These are phyloP conservation scores for Atractosteus spatula DNA, from an alignment of 2,113 vertebrate species.

Conservation along the genomic window DNA sequence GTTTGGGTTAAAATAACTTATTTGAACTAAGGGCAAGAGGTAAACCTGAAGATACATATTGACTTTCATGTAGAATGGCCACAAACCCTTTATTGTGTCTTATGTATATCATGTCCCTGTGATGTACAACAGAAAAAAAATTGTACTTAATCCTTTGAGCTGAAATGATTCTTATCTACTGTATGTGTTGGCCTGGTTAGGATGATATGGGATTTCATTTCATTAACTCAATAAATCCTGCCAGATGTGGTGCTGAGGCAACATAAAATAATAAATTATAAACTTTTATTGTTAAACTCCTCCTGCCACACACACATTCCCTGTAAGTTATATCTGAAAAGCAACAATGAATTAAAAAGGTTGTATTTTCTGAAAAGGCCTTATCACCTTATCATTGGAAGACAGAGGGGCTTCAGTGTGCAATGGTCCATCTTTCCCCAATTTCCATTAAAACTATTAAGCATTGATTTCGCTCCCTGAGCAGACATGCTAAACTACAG, in stretches of 20 bases:
- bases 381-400: constrained; percentile 40
- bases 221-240: background rate
- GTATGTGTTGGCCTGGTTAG: background rate
- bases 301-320: background rate
- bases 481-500: constrained; percentile 24
- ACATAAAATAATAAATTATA: background rate
- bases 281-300: constrained; percentile 17
- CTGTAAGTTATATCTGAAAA: background rate
- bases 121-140: background rate
- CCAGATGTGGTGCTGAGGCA: background rate
- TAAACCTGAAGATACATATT: too few relatives aligned
- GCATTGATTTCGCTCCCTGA: constrained; percentile 20
- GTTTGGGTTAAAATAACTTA: too few relatives aligned
- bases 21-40: too few relatives aligned
- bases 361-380: constrained; percentile 15
- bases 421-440: constrained; percentile 15
- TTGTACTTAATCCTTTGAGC: background rate
- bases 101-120: background rate
- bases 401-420: background rate
- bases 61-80: background rate
- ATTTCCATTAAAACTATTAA: constrained; percentile 35
- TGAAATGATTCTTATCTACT: background rate
- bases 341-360: background rate
- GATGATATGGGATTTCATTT: background rate
- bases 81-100: background rate